phyloP scores from a whole-genome alignment of 2,113 vertebrate species.

The Poicephalus gulielmi region DNA sequence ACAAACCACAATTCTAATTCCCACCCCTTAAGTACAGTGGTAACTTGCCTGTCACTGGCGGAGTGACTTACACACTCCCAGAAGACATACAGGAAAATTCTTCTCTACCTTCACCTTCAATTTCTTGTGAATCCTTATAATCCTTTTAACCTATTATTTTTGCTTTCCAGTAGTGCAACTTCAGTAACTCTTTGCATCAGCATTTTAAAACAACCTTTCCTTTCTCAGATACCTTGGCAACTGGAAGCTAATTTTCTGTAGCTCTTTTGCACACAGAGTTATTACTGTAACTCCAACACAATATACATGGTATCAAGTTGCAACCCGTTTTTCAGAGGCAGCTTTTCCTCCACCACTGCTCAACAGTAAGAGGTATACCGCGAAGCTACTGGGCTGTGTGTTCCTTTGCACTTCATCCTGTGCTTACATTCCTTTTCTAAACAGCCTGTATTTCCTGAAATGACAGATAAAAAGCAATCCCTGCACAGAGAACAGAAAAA shows the following conservation, averaged over 20 bases:
- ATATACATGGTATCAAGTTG: neutral
- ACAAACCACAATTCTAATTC: neutral
- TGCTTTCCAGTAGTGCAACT: neutral
- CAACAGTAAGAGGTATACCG: neutral
- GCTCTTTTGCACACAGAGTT: neutral
- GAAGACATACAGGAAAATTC: neutral
- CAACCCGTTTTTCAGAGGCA: neutral
- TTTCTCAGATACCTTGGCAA: neutral
- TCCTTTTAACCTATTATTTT: neutral
- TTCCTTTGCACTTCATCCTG: neutral
- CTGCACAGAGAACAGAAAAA: neutral
- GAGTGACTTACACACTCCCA: neutral
- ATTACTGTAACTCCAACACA: neutral
- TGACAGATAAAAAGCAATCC: neutral
- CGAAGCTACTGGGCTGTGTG: accelerated
- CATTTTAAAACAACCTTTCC: neutral
- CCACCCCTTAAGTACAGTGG: neutral
- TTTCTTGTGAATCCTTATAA: neutral
- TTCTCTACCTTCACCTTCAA: neutral
- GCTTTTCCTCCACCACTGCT: neutral
- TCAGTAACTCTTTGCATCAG: neutral
- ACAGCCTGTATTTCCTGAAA: neutral
- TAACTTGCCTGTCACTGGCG: neutral
- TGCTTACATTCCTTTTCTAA: neutral
- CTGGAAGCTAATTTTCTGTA: neutral